phyloP scores from a whole-genome alignment of 2,797 vertebrate genomes.

The Eulemur albifrons region DNA sequence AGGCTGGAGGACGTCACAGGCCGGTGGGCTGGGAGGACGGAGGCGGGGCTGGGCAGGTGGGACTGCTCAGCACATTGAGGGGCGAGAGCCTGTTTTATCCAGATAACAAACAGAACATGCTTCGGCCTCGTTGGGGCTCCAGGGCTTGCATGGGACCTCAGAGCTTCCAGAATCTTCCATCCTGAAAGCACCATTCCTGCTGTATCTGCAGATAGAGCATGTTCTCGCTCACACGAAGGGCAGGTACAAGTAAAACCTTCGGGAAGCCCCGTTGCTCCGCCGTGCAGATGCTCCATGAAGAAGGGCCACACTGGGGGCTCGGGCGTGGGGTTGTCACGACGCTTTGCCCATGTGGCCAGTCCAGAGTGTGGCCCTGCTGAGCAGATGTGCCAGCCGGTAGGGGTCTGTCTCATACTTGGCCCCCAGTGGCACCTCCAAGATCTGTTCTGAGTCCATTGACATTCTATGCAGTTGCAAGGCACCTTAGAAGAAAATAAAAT shows the following conservation, averaged over 20 bases:
- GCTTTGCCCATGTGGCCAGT: neutral
- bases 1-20: constrained; percentile 86
- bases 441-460: neutral
- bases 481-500: neutral
- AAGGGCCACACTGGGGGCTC: neutral
- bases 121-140: rapidly evolving
- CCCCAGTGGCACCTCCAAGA: neutral
- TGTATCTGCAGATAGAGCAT: rapidly evolving
- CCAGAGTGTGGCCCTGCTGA: neutral
- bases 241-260: rapidly evolving
- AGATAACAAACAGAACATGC: neutral
- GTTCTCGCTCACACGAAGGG: too few relatives aligned
- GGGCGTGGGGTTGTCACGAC: rapidly evolving
- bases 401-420: neutral
- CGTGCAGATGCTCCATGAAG: rapidly evolving
- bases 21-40: constrained; percentile 82
- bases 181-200: neutral
- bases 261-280: rapidly evolving
- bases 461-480: neutral
- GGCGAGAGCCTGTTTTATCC: constrained; percentile 80
- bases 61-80: constrained; percentile 82
- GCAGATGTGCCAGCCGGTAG: rapidly evolving
- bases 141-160: neutral
- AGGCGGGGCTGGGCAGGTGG: constrained; percentile 80
- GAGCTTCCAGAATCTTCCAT: rapidly evolving